phyloP scores from a whole-genome alignment of 2,797 vertebrate genomes.

The Tiaroga cobitis region DNA sequence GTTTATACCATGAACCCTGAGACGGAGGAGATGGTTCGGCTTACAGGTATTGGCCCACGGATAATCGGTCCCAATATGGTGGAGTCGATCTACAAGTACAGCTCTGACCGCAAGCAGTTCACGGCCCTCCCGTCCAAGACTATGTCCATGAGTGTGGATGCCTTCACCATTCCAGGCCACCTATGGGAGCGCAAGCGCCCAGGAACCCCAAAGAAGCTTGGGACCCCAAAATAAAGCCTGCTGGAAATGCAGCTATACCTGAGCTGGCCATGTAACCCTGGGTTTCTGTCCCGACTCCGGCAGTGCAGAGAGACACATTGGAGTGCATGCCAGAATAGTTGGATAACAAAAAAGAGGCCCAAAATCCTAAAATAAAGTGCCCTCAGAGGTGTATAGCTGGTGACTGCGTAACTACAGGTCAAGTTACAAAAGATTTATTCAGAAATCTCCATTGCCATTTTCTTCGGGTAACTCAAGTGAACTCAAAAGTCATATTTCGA shows the following conservation, averaged over 20 bases:
- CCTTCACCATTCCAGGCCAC: conserved; percentile 91
- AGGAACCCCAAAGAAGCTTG: conserved; percentile 89
- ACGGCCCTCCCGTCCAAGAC: conserved; percentile 92
- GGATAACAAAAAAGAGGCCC: neutral
- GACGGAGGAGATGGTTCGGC: conserved; percentile 86
- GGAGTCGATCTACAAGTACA: conserved; percentile 93
- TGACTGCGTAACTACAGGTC: conserved; percentile 12
- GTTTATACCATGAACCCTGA: conserved; percentile 90
- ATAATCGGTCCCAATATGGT: conserved; percentile 83
- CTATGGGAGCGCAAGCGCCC: conserved; percentile 91
- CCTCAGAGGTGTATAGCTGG: neutral
- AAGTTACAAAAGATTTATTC: conserved; percentile 24
- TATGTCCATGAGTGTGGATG: conserved; percentile 95
- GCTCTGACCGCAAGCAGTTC: conserved; percentile 94
- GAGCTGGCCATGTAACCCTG: conserved; percentile 53
- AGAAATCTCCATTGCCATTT: conserved; percentile 37
- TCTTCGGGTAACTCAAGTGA: neutral
- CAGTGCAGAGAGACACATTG: neutral
- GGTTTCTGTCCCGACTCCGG: conserved; percentile 47
- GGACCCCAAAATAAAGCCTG: conserved; percentile 85
- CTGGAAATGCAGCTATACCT: conserved; percentile 53
- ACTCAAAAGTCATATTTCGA: neutral
- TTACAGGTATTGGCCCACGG: conserved; percentile 88
- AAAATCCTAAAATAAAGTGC: conserved; percentile 6
- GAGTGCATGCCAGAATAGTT: neutral